Conservation (phyloP, 1,140 invertebrate genomes). For the Antheraea pernyi region DNA sequence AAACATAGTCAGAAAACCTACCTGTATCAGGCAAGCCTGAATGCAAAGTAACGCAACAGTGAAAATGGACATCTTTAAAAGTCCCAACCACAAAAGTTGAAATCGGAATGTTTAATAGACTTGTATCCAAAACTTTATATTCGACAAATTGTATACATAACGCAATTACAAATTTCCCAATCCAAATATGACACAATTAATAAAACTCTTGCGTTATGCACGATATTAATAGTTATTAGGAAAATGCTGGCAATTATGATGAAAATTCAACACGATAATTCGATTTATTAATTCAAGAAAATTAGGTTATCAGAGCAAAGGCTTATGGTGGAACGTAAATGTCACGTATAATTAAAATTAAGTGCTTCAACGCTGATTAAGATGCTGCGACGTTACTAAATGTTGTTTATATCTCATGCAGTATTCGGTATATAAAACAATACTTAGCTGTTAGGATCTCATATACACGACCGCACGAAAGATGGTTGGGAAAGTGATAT, state of each 20-base stretch:
- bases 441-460: neutral
- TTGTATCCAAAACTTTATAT: neutral
- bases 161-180: neutral
- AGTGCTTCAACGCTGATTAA: neutral
- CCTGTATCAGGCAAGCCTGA: slow-evolving; percentile 38
- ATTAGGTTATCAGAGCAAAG: neutral
- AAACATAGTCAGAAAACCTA: slow-evolving; percentile 18
- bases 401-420: slow-evolving; percentile 6
- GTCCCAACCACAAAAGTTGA: neutral
- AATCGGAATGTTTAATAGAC: neutral
- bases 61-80: neutral
- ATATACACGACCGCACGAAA: slow-evolving; percentile 10
- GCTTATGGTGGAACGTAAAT: neutral
- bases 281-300: neutral
- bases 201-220: neutral
- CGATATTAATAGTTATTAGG: neutral
- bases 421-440: neutral
- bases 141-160: neutral
- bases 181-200: neutral
- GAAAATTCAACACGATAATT: neutral
- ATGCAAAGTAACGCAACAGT: slow-evolving; percentile 28
- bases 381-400: slow-evolving; percentile 1
- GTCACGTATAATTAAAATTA: neutral
- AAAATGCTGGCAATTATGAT: neutral
- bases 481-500: slow-evolving; percentile 15